A percentile compares a stretch with the other conserved stretches of the same genome.
Evolutionary conservation across 2,113 vertebrate species (phyloP).

Genomic region (Podarcis muralis): DNA sequence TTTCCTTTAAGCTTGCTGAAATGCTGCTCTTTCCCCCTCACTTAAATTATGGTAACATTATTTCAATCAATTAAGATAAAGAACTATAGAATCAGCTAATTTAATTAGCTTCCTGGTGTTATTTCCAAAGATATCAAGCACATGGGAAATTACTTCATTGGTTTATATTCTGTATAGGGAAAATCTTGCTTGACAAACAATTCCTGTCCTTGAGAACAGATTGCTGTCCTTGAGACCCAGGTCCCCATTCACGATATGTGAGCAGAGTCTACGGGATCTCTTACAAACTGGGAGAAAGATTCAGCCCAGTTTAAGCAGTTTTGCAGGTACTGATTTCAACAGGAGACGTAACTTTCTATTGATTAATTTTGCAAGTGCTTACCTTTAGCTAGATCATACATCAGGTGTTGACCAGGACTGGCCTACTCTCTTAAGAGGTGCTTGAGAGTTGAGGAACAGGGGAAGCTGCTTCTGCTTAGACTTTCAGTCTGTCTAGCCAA

Average conservation of each 20-base stretch:
- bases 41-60: slow-evolving; percentile 61
- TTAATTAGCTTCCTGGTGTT: slow-evolving; percentile 60
- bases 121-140: slow-evolving; percentile 25
- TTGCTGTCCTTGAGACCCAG: neutral
- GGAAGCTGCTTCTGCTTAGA: neutral
- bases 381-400: neutral
- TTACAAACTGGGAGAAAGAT: slow-evolving; percentile 29
- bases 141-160: slow-evolving; percentile 42
- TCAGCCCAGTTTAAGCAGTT: neutral
- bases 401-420: neutral
- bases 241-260: slow-evolving; percentile 41
- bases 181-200: slow-evolving; percentile 32
- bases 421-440: neutral
- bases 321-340: neutral
- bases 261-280: slow-evolving; percentile 9
- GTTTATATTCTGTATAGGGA: slow-evolving; percentile 32
- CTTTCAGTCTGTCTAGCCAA: neutral
- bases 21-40: slow-evolving; percentile 43
- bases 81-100: slow-evolving; percentile 56
- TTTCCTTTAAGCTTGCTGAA: slow-evolving; percentile 58
- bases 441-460: neutral
- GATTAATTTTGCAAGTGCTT: neutral
- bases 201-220: slow-evolving; percentile 30
- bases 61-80: slow-evolving; percentile 63
- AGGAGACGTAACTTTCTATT: neutral